Evolutionary conservation across 1,140 invertebrate species (phyloP), one percentile per base, ranked within the genome.

Genomic region (Aphidius gifuensis): DNA sequence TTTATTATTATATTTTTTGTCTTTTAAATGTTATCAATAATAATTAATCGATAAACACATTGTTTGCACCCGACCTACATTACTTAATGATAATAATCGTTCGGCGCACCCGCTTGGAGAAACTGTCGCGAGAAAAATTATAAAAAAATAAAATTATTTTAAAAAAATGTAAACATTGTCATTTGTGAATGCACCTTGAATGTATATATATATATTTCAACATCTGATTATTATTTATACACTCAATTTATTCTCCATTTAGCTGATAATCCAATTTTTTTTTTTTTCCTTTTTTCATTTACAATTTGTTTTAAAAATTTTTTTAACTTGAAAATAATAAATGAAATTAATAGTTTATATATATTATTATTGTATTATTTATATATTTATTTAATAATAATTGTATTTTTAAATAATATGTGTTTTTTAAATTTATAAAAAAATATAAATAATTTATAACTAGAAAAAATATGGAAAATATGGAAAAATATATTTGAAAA

Each of bases 51-150:
- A 73, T 74, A 73, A 73, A 32, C 23, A 32, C 4, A 69, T 69
- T 72, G 69, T 74, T 71, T 70, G 67, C 69, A 55, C 68, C 67
- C 70, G 73, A 74, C 73, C 73, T 73, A 74, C 70, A 74, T 74
- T 74, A 73, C 73, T 73, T 68, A 66, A 62, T 67, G 71, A 74
- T 72, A 74, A 71, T 70, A 43, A 73, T 71, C 66, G 44, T 50
- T 59, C 66, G 66, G 55, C 61, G 65, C 62, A 60, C 60, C 58
- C 63, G 46, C 11, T 56, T 38, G 51, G 5, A 54, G 43, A 11
- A 44, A 38, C 32, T n/a, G 9, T 23, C 11, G 50, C 32, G 23
- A 9, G 7, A 38, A 53, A 11, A 38, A 7, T 5, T 6, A 23
- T 23, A 53, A 38, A 53, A 53, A 5, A 53, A 53, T 53, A 38